A percentile compares a stretch with the other conserved stretches of the same genome.
Conservation (phyloP, 2,888 invertebrate genomes). For the Boloria selene region DNA sequence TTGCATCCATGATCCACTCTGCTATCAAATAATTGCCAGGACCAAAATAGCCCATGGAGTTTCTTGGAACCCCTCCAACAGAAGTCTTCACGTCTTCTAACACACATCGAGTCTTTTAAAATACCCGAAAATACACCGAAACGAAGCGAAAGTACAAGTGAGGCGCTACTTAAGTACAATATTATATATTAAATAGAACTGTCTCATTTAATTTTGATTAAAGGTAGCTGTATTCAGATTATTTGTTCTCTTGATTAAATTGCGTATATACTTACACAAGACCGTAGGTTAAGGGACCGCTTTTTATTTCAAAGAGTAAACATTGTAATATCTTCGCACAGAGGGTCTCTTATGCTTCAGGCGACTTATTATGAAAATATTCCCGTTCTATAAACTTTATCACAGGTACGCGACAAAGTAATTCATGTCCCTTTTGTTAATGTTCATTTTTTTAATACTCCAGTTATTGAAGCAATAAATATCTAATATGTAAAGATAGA, state of each 20-base stretch:
- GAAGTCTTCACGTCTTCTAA: no score
- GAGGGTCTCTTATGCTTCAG: slow-evolving; percentile 41
- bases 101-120: no score
- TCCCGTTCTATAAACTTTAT: slow-evolving; percentile 27
- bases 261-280: slow-evolving; percentile 29
- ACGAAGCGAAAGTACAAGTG: no score
- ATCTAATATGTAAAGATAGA: no score
- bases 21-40: no score
- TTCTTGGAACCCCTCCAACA: no score
- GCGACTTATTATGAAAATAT: slow-evolving; percentile 36
- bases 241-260: slow-evolving; percentile 28
- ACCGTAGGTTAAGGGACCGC: slow-evolving; percentile 38
- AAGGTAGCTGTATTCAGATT: slow-evolving; percentile 1
- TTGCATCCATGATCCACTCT: no score
- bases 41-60: no score
- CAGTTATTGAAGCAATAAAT: no score
- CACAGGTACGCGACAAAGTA: slow-evolving; percentile 36
- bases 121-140: no score
- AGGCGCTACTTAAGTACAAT: no score
- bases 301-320: slow-evolving; percentile 41
- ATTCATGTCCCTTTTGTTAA: slow-evolving; percentile 33
- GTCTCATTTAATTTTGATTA: not conserved
- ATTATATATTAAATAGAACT: not conserved
- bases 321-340: slow-evolving; percentile 40
- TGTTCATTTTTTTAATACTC: slow-evolving; percentile 14